Conservation (phyloP, 2,888 invertebrate species). For the Chloroclysta siterata region DNA sequence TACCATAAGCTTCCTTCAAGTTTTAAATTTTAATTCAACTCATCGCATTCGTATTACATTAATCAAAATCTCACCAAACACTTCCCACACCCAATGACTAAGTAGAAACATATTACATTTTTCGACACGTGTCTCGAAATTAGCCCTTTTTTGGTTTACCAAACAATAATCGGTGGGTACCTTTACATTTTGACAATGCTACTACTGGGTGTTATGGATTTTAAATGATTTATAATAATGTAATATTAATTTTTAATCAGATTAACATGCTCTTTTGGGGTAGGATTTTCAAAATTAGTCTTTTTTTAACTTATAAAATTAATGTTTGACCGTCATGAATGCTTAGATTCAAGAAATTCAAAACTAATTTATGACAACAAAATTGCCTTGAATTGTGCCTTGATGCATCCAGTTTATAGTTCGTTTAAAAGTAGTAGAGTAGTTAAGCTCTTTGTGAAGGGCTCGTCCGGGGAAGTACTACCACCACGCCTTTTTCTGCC, state of each 20-base stretch:
- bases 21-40: no score
- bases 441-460: no score
- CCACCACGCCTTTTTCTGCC: no score
- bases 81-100: constrained; percentile 30
- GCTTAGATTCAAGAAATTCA: no score
- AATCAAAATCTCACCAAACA: constrained; percentile 11
- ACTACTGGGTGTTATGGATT: constrained; percentile 28
- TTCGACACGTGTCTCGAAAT: constrained; percentile 44
- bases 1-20: no score
- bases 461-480: no score
- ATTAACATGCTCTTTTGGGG: constrained; percentile 21
- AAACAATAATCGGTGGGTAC: constrained; percentile 31
- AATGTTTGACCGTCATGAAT: no score
- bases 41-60: neutral
- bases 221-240: constrained; percentile 28
- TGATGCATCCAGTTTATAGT: no score
- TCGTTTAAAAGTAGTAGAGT: no score
- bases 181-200: constrained; percentile 21
- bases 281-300: neutral
- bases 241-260: constrained; percentile 26
- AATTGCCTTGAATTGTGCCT: no score
- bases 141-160: constrained; percentile 40
- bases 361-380: no score
- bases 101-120: constrained; percentile 34
- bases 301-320: neutral